Evolutionary conservation across 2,888 invertebrate genomes (phyloP), one percentile per base, ranked within the genome.

Genomic region (Pyrgus malvae): DNA sequence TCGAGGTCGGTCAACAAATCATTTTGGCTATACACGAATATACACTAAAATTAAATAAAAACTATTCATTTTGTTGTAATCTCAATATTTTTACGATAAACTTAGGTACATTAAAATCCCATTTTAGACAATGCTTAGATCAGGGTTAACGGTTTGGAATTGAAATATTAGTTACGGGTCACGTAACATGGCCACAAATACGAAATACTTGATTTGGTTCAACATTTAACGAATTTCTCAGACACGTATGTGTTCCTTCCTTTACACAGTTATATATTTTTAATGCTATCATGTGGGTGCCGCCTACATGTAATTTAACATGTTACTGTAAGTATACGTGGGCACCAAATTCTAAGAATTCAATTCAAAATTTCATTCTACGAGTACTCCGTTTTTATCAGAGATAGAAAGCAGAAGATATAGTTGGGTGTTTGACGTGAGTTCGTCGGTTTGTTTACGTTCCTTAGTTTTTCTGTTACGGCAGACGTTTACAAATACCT

Each of bases 211-310:
- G 17, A 37, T 17, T 37, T 19, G 9, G 6, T 9, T 23, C 23
- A 6, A 23, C 23, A n/a, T n/a, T n/a, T n/a, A n/a, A n/a, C n/a
- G n/a, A n/a, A 23, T 23, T 23, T 23, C 23, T 4, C 6, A 23
- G 7, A 9, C 9, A 7, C 23, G 25, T 7, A n/a, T 46, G 11
- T 35, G 35, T 46, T 17, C 23, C 33, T 12, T 9, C 14, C 9
- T 6, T 33, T 12, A 21, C 16, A n/a, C 33, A 14, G 21, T 42
- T 31, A 33, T 25, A 31, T 31, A 23, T 3, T 23, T 50, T 25
- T 40, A 41, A 41, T 33, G 40, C 41, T 50, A 41, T 29, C 33
- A 41, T 33, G 50, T 50, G 50, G 41, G 25, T 50, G 31, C 41
- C 41, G 23, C 50, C 31, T 41, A 41, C 41, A 42, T 33, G 23